These are phyloP conservation scores for zebrafish (Danio rerio) DNA, from an alignment of 2,113 vertebrate genomes.

Conservation along the genomic window DNA sequence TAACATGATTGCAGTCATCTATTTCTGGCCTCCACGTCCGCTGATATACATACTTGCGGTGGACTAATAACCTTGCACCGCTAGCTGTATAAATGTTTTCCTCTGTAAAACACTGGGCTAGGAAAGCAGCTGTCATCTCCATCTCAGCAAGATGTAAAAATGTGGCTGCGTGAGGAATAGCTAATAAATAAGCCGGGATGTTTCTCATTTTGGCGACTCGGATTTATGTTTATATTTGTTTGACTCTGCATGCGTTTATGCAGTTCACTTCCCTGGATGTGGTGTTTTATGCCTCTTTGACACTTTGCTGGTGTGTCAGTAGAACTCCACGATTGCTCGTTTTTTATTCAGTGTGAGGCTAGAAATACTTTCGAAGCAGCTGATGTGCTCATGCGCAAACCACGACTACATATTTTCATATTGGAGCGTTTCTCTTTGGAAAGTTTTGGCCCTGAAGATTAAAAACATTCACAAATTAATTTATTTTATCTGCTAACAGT, in stretches of 20 bases:
- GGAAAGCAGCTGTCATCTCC: slow-evolving; percentile 23
- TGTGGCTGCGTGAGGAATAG: background rate
- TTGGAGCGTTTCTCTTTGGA: background rate
- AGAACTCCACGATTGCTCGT: background rate
- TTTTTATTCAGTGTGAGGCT: background rate
- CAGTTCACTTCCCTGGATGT: slow-evolving; percentile 3
- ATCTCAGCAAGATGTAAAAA: slow-evolving; percentile 1
- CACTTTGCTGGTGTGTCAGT: background rate
- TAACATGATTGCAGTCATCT: slow-evolving; percentile 30
- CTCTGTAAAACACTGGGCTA: background rate
- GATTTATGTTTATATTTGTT: slow-evolving; percentile 33
- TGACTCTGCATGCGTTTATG: slow-evolving; percentile 15
- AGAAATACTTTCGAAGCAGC: background rate
- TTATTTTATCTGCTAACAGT: background rate
- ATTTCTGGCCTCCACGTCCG: background rate
- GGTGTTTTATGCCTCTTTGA: background rate
- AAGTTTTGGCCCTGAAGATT: background rate
- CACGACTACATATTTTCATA: background rate
- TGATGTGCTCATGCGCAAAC: background rate
- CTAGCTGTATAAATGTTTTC: slow-evolving; percentile 10
- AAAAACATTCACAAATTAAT: background rate
- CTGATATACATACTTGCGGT: slow-evolving; percentile 1
- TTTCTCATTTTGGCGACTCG: background rate
- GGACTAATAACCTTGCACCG: background rate
- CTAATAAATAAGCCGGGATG: slow-evolving; percentile 3